Evolutionary conservation across 2,888 invertebrate genomes (phyloP).

Genomic region (Thyatira batis): DNA sequence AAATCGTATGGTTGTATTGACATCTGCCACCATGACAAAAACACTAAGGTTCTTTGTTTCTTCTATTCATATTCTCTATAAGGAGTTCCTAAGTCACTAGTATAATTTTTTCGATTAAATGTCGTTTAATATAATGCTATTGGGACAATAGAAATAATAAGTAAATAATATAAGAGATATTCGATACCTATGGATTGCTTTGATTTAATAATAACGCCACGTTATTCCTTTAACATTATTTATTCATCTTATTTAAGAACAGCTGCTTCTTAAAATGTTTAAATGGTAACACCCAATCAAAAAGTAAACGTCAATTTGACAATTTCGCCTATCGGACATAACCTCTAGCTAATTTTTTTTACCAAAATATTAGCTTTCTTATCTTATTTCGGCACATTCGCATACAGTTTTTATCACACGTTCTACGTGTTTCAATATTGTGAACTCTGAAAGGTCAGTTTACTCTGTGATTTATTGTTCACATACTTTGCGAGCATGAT

Average conservation of each 20-base stretch:
- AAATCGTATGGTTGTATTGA: constrained; percentile 32
- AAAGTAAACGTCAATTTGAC: not conserved
- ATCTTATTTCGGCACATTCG: not conserved
- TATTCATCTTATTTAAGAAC: not conserved
- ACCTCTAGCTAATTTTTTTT: not conserved
- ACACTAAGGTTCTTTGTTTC: not conserved
- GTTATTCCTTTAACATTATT: not conserved
- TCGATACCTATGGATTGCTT: not conserved
- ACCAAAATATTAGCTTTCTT: not conserved
- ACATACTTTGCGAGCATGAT: not conserved
- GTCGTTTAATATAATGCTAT: too few species aligned
- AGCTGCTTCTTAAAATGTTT: not conserved
- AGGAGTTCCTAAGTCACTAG: not conserved
- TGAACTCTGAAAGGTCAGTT: not conserved
- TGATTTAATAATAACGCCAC: not conserved
- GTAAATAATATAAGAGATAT: too few species aligned
- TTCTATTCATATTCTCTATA: not conserved
- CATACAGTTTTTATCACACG: not conserved
- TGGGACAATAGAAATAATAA: too few species aligned
- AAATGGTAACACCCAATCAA: too few species aligned
- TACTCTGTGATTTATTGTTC: not conserved
- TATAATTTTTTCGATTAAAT: not conserved
- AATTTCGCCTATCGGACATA: not conserved
- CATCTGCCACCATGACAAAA: constrained; percentile 13
- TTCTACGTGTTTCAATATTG: not conserved